phyloP scores from a whole-genome alignment of 2,113 vertebrate species.

The Brachyhypopomus gauderio region DNA sequence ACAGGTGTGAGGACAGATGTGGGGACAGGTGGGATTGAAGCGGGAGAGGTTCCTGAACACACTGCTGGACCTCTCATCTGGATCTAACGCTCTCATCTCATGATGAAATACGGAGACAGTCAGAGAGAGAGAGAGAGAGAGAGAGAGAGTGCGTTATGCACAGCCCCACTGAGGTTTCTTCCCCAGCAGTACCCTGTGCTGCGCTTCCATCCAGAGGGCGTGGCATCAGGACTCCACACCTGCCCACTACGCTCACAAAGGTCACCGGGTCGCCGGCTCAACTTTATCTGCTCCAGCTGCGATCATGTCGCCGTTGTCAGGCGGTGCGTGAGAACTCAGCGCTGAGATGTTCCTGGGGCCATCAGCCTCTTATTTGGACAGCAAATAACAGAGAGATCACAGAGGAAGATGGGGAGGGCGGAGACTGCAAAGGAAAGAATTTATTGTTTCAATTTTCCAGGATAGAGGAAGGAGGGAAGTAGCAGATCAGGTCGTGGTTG shows the following conservation, averaged over 20 bases:
- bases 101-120: background rate
- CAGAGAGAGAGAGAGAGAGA: background rate
- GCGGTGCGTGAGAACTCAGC: background rate
- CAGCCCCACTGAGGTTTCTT: too few species aligned
- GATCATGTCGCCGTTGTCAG: constrained; percentile 10
- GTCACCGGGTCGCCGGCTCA: too few species aligned
- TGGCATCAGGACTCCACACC: too few species aligned
- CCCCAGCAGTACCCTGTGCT: too few species aligned
- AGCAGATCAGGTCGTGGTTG: constrained; percentile 65
- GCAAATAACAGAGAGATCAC: constrained; percentile 42
- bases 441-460: constrained; percentile 77
- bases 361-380: constrained; percentile 42
- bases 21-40: too few species aligned
- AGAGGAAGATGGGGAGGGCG: background rate
- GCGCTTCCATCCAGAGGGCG: too few species aligned
- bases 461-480: constrained; percentile 60
- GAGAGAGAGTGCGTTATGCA: background rate
- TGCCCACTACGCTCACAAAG: too few species aligned
- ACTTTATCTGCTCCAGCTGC: too few species aligned
- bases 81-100: too few species aligned
- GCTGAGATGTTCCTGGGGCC: background rate
- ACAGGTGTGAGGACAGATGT: too few species aligned
- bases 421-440: constrained; percentile 42
- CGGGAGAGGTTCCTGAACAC: too few species aligned
- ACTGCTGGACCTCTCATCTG: too few species aligned